Base-by-base conservation (phyloP, 2,888 invertebrate genomes). In the Drosophila paranaensis region DNA sequence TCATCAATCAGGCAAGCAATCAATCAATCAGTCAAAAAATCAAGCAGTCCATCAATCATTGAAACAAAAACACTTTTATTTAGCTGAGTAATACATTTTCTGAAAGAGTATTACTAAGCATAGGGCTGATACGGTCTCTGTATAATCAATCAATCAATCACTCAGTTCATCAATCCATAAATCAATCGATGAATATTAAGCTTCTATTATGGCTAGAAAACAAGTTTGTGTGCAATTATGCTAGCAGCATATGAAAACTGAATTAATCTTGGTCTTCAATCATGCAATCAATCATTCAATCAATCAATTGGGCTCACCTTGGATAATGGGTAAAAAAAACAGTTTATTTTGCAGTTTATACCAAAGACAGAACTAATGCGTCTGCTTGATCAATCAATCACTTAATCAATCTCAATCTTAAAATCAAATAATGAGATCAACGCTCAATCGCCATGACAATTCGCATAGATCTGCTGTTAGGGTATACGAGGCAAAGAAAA, bases 401-500 rank as follows among this genome's bases (percentile, higher is more conserved):
- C 0, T 20, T 11, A 13, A 25, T 25, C 13, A 40, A n/a, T n/a
- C 35, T 27, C 3, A 11, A 25, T 25, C 45, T 10, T 33, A 33
- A 33, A 33, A 33, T 33, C 30, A 33, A 33, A 6, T 33, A 33
- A 33, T 33, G 2, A 33, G 33, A 33, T 0, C 33, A 4, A 11
- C 20, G 16, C 11, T 20, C 43, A 20, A 27, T 2, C 8, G 20
- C 0, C 6, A 20, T 39, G n/a, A 10, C 2, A n/a, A 27, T 25
- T 25, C 30, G 13, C 3, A 1, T 3, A 13, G 27, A 11, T 8
- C 43, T 10, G 13, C n/a, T 6, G 14, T 13, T 37, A 75, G 57
- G 35, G 72, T 55, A 76, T 62, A 6, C 3, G 8, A 5, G 35
- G 39, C 54, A 58, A 42, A 25, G 56, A 50, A 43, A 61, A 48